Conservation (phyloP, 2,888 invertebrate species). For the Blastobasis lacticolella region DNA sequence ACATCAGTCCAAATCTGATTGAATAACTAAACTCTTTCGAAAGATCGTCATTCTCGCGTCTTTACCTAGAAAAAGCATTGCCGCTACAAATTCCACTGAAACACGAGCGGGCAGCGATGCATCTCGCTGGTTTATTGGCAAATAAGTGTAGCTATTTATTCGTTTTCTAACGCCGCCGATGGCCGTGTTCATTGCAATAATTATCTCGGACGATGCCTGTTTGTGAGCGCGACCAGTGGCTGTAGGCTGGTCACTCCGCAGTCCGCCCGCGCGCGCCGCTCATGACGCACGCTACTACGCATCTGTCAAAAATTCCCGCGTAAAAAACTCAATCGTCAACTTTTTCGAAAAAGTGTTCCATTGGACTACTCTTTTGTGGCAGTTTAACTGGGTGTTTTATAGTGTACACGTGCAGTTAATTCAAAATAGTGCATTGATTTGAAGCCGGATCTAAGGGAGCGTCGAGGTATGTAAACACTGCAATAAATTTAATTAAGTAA, state of each 20-base stretch:
- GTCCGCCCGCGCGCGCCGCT: constrained; percentile 41
- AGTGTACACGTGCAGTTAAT: constrained; percentile 20
- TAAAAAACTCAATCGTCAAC: background rate
- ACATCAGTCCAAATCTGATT: no score
- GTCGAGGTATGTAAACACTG: constrained; percentile 15
- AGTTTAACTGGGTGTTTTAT: constrained; percentile 5
- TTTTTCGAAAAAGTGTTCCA: constrained; percentile 3
- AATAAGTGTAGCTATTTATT: constrained; percentile 54
- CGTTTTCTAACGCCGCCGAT: constrained; percentile 59
- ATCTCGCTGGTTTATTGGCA: constrained; percentile 25
- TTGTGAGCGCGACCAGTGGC: constrained; percentile 8
- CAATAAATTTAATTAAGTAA: constrained; percentile 16
- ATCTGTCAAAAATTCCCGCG: constrained; percentile 17
- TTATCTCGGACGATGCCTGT: constrained; percentile 29
- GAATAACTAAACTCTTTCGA: no score
- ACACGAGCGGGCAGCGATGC: constrained; percentile 2
- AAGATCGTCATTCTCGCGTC: no score
- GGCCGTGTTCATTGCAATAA: constrained; percentile 34
- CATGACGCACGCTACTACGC: constrained; percentile 30
- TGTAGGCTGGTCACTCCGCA: constrained; percentile 14
- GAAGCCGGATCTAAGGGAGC: constrained; percentile 21
- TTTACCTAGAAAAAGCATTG: no score
- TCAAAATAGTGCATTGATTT: constrained; percentile 16
- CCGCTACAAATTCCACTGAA: background rate
- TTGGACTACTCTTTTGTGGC: background rate